Evolutionary conservation across 2,888 invertebrate genomes (phyloP), one percentile per base, ranked within the genome.

Genomic region (Sturmia bella): DNA sequence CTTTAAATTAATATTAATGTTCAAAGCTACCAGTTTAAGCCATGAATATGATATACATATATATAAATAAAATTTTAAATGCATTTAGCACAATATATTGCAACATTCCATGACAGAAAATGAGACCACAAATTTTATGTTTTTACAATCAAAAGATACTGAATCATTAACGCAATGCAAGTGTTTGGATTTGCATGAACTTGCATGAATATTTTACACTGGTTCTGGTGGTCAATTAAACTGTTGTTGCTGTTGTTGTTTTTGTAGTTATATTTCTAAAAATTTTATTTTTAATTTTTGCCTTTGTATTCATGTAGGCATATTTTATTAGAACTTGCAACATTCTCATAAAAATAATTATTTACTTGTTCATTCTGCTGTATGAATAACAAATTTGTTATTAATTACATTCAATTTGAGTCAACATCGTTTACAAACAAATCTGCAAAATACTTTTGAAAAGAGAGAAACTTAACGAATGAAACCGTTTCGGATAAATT

Each of bases 31-130:
- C 24, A 43, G 32, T 32, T 68, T 41, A 9, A 17, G 43, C n/a
- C 24, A 45, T 39, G 21, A 43, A 27, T 19, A 45, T 50, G 63
- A 76, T 64, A 64, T 32, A 76, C 57, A 64, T 32, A 73, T 63
- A 77, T 74, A 81, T 68, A 69, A 76, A 3, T 54, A 76, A 75
- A 74, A 74, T 66, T 77, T 70, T 74, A 82, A 66, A 82, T 82
- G 82, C 61, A 82, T 75, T 78, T 78, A 43, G 78, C 70, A 66
- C 82, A 82, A 74, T 75, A 54, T 66, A 59, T 74, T 59, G 43
- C 48, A 41, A 74, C 59, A 70, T 54, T 82, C 78, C 75, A 73
- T 75, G 70, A 75, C 78, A 75, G 50, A 32, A 77, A 73, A 66
- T n/a, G n/a, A n/a, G 41, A 66, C 54, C 59, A 74, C 56, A 48